These are phyloP conservation scores for Hyles lineata DNA, from an alignment of 2,888 invertebrate genomes.

Conservation along the genomic window DNA sequence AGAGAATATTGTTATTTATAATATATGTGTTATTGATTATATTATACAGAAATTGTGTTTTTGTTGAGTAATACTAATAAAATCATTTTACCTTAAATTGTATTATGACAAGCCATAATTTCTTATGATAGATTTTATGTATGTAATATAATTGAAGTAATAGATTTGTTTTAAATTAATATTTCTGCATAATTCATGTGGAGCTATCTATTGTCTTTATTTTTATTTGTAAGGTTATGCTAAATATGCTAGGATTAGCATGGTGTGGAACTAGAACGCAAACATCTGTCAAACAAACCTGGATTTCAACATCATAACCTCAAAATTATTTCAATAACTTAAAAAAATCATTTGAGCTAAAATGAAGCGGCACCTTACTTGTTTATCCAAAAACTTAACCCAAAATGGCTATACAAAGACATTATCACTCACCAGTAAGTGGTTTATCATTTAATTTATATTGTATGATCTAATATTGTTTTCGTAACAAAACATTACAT, in stretches of 20 bases:
- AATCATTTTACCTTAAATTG: not conserved
- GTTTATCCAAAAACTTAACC: conserved; percentile 55
- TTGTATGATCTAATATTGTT: not conserved
- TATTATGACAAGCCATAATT: not conserved
- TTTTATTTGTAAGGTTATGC: not conserved
- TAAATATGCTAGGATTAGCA: not conserved
- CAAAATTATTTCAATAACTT: conserved; percentile 33
- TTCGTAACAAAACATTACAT: not conserved
- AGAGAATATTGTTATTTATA: not conserved
- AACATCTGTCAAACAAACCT: conserved; percentile 10
- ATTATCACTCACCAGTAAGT: conserved; percentile 55
- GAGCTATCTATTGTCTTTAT: too few species aligned
- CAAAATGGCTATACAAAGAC: conserved; percentile 51
- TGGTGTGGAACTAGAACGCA: conserved; percentile 13
- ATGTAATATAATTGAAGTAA: too few species aligned
- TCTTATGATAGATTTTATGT: too few species aligned
- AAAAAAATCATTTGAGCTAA: conserved; percentile 38
- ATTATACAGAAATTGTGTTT: not conserved
- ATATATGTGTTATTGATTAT: not conserved
- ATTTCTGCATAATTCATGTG: too few species aligned
- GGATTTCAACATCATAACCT: conserved; percentile 46
- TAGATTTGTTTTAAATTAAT: too few species aligned
- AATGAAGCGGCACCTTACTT: conserved; percentile 65
- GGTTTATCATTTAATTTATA: not conserved
- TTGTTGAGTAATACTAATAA: not conserved